These are phyloP conservation scores for Mythimna pallens DNA, from an alignment of 2,888 invertebrate species.

Conservation along the genomic window DNA sequence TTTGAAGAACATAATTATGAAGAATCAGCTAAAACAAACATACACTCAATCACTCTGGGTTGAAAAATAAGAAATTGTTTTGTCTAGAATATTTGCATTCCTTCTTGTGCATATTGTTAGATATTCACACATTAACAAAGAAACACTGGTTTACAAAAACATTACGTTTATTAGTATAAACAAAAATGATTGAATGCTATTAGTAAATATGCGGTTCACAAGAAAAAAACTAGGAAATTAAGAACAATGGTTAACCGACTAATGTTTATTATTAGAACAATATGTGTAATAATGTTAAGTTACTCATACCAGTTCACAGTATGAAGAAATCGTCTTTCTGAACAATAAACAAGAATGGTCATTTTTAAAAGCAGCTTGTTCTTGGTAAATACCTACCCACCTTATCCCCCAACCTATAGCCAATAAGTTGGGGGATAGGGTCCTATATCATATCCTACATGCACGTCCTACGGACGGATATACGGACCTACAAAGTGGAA, in stretches of 20 bases:
- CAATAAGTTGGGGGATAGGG: too few species aligned
- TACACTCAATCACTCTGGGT: conserved; percentile 6
- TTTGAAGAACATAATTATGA: neutral
- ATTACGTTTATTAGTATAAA: conserved; percentile 7
- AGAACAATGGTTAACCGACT: conserved; percentile 30
- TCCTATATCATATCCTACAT: too few species aligned
- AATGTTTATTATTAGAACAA: conserved; percentile 32
- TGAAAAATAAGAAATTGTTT: conserved; percentile 1
- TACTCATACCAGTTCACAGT: conserved; percentile 66
- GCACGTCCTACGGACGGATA: too few species aligned
- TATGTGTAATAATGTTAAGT: conserved; percentile 31
- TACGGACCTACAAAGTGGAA: neutral
- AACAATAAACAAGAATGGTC: conserved; percentile 56
- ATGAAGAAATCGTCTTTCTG: conserved; percentile 70
- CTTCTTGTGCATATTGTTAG: neutral
- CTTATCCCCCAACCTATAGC: neutral
- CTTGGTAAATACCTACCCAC: neutral
- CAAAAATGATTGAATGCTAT: conserved; percentile 11
- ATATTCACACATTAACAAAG: conserved; percentile 26
- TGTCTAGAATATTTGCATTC: neutral
- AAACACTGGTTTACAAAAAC: conserved; percentile 3
- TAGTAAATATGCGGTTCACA: conserved; percentile 18
- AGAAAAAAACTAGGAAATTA: conserved; percentile 28
- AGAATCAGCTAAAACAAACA: neutral
- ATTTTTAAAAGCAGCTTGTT: conserved; percentile 4